Evolutionary conservation across 2,888 invertebrate species (phyloP), one percentile per base, ranked within the genome.

Genomic region (Tanytarsus gracilentus): DNA sequence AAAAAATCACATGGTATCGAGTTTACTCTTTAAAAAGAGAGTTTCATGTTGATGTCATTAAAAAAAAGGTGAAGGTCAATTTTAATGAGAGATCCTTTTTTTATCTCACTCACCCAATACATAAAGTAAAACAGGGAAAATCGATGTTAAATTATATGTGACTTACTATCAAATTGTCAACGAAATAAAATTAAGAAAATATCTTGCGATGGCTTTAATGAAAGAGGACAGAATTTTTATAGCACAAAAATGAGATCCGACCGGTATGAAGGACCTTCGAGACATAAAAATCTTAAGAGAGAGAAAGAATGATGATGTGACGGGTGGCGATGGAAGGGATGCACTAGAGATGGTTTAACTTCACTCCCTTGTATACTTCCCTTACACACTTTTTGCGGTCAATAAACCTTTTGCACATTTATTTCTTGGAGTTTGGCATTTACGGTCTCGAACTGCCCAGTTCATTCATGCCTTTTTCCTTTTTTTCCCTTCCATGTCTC

Each of bases 281-380:
- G 58, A 30, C 48, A 58, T 58, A 58, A 58, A 33, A 58, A 58
- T 58, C 58, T 58, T 48, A 58, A 58, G 58, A 58, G 58, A 48
- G 44, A 58, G 48, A 58, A 48, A 58, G 44, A 58, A 58, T 48
- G 39, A 25, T 44, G 18, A 44, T 14, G 23, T 48, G 30, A 30
- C 7, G 30, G 49, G 27, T 26, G 36, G 53, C 16, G 29, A 30
- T 52, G 52, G 30, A 33, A 44, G 23, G 18, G 44, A 23, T 44
- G 18, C 44, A 44, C 44, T 44, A 44, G 44, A 44, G 18, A 18
- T 23, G 44, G 21, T 55, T 55, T 58, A 40, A 48, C 55, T 40
- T 58, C 18, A 44, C 23, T 44, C 18, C 18, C 18, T 44, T 44
- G 18, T 11, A 23, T 11, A 23, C 44, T 21, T 39, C 29, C 44